A percentile compares a stretch with the other conserved stretches of the same genome.
Evolutionary conservation across 2,888 invertebrate species (phyloP).

Genomic region (Fragum sueziense): DNA sequence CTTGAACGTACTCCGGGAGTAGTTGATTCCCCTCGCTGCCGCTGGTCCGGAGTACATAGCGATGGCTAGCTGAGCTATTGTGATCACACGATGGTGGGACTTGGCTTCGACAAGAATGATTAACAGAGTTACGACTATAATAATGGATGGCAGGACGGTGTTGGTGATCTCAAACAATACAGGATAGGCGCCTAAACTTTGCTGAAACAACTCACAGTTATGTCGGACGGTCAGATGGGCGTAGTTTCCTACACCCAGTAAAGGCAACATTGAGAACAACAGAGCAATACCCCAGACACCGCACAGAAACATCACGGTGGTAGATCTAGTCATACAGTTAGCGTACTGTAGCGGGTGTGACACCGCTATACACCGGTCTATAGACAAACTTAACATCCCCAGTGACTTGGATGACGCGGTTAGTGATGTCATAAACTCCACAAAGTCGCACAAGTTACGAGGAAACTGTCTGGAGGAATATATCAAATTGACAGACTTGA

Average conservation of each 20-base stretch:
- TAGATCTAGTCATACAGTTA: slow-evolving; percentile 56
- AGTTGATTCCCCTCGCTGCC: slow-evolving; percentile 47
- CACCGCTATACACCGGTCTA: slow-evolving; percentile 70
- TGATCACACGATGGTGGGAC: slow-evolving; percentile 68
- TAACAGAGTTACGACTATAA: slow-evolving; percentile 57
- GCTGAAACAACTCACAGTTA: slow-evolving; percentile 49
- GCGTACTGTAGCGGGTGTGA: slow-evolving; percentile 68
- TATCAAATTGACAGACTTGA: slow-evolving; percentile 50
- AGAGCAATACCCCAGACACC: slow-evolving; percentile 63
- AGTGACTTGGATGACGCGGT: slow-evolving; percentile 49
- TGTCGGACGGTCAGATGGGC: slow-evolving; percentile 46
- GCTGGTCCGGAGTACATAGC: slow-evolving; percentile 58
- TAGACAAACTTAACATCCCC: slow-evolving; percentile 66
- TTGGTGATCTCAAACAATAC: slow-evolving; percentile 58
- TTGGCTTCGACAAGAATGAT: slow-evolving; percentile 62
- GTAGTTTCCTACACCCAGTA: slow-evolving; percentile 60
- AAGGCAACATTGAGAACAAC: slow-evolving; percentile 60
- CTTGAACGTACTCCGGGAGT: slow-evolving; percentile 59
- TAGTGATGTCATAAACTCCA: slow-evolving; percentile 49
- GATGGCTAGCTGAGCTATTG: slow-evolving; percentile 66
- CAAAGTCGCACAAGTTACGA: slow-evolving; percentile 43
- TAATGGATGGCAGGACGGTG: slow-evolving; percentile 59
- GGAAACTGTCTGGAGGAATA: slow-evolving; percentile 47
- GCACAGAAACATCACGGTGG: slow-evolving; percentile 46
- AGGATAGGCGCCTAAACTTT: slow-evolving; percentile 32